phyloP scores from a whole-genome alignment of 2,888 invertebrate species.

The Tenthredo amoena region DNA sequence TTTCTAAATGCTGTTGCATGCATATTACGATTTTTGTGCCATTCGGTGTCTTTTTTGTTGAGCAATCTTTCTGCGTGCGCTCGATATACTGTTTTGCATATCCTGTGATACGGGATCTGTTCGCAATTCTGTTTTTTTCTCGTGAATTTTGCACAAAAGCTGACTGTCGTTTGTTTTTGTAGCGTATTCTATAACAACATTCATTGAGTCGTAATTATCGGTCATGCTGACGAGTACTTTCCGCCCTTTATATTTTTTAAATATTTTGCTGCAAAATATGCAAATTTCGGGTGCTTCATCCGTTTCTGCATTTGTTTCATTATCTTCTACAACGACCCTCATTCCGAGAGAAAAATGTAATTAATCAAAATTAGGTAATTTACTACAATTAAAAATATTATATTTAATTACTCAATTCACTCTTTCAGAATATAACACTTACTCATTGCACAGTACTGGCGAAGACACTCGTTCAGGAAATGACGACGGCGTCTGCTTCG shows the following conservation, averaged over 20 bases:
- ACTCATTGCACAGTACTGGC: background rate
- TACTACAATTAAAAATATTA: too few relatives aligned
- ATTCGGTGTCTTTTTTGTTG: background rate
- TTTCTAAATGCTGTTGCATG: background rate
- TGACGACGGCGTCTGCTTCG: background rate
- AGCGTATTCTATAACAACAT: background rate
- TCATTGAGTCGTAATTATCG: background rate
- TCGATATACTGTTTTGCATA: background rate
- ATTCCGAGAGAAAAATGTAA: too few relatives aligned
- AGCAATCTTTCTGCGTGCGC: background rate
- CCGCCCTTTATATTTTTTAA: background rate
- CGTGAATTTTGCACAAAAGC: background rate
- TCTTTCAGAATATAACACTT: background rate
- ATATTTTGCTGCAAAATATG: background rate
- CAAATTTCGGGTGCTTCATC: background rate
- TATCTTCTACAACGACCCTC: too few relatives aligned
- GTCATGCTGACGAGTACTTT: background rate
- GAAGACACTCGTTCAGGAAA: background rate
- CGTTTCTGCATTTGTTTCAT: too few relatives aligned
- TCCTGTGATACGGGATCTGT: background rate
- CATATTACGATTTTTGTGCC: background rate
- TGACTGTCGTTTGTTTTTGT: background rate
- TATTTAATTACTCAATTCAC: too few relatives aligned
- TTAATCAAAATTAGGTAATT: too few relatives aligned
- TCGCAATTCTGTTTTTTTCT: background rate